Base-by-base conservation (phyloP, 2,797 vertebrate genomes). In the Lagocephalus sceleratus region DNA sequence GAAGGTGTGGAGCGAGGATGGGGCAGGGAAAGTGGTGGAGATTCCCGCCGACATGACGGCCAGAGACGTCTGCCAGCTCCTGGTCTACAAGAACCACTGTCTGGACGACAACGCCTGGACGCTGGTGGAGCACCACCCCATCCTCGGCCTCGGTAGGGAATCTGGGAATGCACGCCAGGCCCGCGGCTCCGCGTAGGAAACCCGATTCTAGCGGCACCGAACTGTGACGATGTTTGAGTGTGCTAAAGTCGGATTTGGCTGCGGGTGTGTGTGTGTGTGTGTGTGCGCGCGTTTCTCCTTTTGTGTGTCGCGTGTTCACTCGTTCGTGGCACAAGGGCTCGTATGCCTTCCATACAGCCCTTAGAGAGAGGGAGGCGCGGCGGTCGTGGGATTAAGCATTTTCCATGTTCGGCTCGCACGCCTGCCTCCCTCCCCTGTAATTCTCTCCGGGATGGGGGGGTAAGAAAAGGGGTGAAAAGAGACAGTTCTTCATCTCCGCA, bases 51-150 rank as follows among this genome's bases (percentile, higher is more conserved):
- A 96, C 87, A 96, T 95, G 94, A 97, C 93, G 1, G 93, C 94
- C 74, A 92, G 95, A 79, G 95, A 99, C 66, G 91, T 98, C 81
- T 98, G 95, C 84, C 96, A 99, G 87, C 81, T 97, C 75, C 93
- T 99, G 83, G 92, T 98, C 79, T 95, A 97, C 91, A 94, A 93
- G 85, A 97, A 92, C 88, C 96, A 98, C 89, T 98, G 94, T 82
- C 85, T 99, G 90, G 94, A 99, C 55, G 96, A 99, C 88, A 94
- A 94, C 77, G 94, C 93, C 90, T 99, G 97, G 97, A 89, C 93
- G 0, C 92, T 99, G 60, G 94, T 99, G 89, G 97, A 99, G 84
- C 92, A 97, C 85, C 95, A 98, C 87, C 92, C 94, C 3, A 89
- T 94, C 54, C 91, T 98, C 50, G 94, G 95, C 83, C 87, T 99